Evolutionary conservation across 2,888 invertebrate species (phyloP).

Genomic region (Dryadula phaetusa): DNA sequence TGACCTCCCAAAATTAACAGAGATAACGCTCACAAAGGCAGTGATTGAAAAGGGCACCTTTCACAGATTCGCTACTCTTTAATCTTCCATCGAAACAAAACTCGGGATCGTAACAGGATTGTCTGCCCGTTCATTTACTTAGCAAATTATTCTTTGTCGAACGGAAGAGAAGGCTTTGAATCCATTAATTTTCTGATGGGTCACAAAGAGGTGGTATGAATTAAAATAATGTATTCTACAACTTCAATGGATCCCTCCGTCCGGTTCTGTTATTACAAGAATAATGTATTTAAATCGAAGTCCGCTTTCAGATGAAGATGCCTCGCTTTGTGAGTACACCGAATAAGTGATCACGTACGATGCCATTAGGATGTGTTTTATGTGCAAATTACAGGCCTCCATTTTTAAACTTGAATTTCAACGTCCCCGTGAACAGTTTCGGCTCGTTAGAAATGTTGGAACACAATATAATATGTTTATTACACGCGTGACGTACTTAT

Average conservation of each 20-base stretch:
- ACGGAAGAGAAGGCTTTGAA: constrained; percentile 83
- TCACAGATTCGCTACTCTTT: constrained; percentile 77
- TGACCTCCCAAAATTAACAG: constrained; percentile 78
- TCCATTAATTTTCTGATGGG: constrained; percentile 82
- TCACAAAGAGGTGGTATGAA: constrained; percentile 83
- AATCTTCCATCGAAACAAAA: constrained; percentile 83
- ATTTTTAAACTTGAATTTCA: constrained; percentile 77
- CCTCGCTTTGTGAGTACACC: constrained; percentile 73
- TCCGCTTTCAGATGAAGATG: constrained; percentile 82
- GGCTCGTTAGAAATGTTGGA: constrained; percentile 78
- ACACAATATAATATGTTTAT: constrained; percentile 42
- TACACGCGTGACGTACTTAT: constrained; percentile 32
- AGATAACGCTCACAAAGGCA: constrained; percentile 76
- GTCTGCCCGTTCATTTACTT: constrained; percentile 83
- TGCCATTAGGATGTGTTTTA: constrained; percentile 82
- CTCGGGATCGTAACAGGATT: constrained; percentile 79
- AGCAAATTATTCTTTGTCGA: constrained; percentile 84
- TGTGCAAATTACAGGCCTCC: constrained; percentile 82
- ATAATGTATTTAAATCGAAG: constrained; percentile 84
- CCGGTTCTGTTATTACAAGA: constrained; percentile 82
- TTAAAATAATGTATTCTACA: constrained; percentile 84
- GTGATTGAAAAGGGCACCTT: constrained; percentile 73
- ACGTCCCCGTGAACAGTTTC: constrained; percentile 66
- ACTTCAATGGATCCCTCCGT: constrained; percentile 81
- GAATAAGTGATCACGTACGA: constrained; percentile 83